Evolutionary conservation across 2,113 vertebrate species (phyloP).

Genomic region (Labrus mixtus): DNA sequence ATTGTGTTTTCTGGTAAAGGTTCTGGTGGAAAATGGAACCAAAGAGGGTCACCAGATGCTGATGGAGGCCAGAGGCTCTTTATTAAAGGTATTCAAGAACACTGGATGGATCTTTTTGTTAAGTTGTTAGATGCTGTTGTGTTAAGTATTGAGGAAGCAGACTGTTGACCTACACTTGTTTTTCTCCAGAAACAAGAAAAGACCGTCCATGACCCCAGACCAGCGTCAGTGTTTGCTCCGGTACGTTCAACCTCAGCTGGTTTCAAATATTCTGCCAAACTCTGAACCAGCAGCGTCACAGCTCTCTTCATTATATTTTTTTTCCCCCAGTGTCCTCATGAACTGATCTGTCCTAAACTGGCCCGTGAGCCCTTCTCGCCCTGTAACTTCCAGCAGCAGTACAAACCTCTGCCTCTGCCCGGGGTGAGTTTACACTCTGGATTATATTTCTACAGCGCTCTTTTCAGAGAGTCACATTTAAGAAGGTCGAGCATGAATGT

Average conservation of each 20-base stretch:
- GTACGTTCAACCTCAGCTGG: slow-evolving; percentile 63
- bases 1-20: slow-evolving; percentile 64
- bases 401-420: slow-evolving; percentile 82
- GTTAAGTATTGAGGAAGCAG: background rate
- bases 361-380: slow-evolving; percentile 66
- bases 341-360: slow-evolving; percentile 88
- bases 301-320: background rate
- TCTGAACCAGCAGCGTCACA: background rate
- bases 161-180: background rate
- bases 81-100: slow-evolving; percentile 79
- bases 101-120: background rate
- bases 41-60: slow-evolving; percentile 89
- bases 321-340: slow-evolving; percentile 83
- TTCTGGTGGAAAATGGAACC: slow-evolving; percentile 91
- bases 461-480: background rate
- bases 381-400: slow-evolving; percentile 89
- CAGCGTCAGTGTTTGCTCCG: slow-evolving; percentile 87
- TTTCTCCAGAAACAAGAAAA: slow-evolving; percentile 82
- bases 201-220: slow-evolving; percentile 74
- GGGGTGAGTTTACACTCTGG: slow-evolving; percentile 78
- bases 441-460: background rate
- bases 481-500: background rate
- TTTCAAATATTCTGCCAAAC: background rate
- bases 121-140: background rate
- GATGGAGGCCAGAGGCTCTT: slow-evolving; percentile 88